phyloP scores from a whole-genome alignment of 2,888 invertebrate species.

The Monochamus alternatus region DNA sequence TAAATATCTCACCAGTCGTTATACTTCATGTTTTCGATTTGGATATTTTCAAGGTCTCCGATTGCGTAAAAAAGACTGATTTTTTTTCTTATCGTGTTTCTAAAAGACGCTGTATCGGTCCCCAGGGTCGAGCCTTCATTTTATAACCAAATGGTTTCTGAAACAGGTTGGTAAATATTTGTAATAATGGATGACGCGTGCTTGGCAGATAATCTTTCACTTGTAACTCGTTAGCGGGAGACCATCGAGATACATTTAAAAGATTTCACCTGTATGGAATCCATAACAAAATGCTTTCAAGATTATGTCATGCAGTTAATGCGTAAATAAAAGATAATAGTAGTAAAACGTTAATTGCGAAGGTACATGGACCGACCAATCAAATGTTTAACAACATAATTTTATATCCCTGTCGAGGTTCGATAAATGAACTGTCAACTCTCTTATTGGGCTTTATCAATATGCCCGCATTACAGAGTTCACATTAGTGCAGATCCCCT shows the following conservation, averaged over 20 bases:
- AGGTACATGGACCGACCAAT: not conserved
- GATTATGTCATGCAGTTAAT: slow-evolving; percentile 29
- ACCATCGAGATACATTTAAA: slow-evolving; percentile 31
- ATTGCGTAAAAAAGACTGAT: not conserved
- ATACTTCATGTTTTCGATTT: too few species aligned
- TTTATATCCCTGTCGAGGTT: not conserved
- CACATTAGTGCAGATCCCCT: not conserved
- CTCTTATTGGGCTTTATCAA: not conserved
- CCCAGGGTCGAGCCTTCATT: not conserved
- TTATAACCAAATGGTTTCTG: slow-evolving; percentile 9
- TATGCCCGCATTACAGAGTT: not conserved
- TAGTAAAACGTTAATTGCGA: slow-evolving; percentile 1
- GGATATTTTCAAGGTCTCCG: not conserved
- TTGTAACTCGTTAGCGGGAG: slow-evolving; percentile 38
- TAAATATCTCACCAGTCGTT: too few species aligned
- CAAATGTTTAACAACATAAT: not conserved
- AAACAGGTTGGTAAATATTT: slow-evolving; percentile 21
- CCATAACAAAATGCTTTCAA: slow-evolving; percentile 23
- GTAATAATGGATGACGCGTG: slow-evolving; percentile 32
- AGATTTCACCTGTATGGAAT: slow-evolving; percentile 32
- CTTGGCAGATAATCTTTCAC: slow-evolving; percentile 38
- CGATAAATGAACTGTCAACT: slow-evolving; percentile 8
- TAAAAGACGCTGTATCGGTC: not conserved
- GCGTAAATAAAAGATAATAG: slow-evolving; percentile 25
- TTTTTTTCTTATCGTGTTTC: slow-evolving; percentile 1